Base-by-base conservation (phyloP, 2,797 vertebrate species). In the Psittacula echo region DNA sequence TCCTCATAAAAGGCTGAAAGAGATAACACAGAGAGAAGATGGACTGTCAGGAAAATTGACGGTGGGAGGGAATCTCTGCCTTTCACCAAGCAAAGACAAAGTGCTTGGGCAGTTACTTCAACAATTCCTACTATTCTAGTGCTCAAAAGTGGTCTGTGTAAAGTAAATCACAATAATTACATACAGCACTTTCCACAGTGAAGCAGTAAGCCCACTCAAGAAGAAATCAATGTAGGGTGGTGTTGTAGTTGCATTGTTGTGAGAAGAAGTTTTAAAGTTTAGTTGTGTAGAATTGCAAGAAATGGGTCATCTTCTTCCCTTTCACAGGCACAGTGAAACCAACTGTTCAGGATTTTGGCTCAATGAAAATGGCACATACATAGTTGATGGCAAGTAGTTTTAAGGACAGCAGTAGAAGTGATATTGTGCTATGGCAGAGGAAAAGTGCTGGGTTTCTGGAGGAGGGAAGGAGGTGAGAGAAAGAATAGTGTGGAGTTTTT, bases 1-100 rank as follows among this genome's bases (percentile, higher is more conserved):
- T 94, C 71, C 91, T 95, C 89, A 89, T 97, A 96, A 97, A 97
- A 96, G 83, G 41, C 83, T 93, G 91, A 95, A 97, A 89, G 92
- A 96, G 91, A 93, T 95, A 97, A 94, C 95, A 94, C 12, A 74
- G 73, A 41, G 77, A 94, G 96, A 93, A 95, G 95, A 95, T 93
- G 93, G 74, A n/a, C 80, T 97, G 94, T 93, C 97, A 96, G 79
- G 80, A 81, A 97, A 97, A 97, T 95, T 92, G 87, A 96, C 96
- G 84, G 61, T 88, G 74, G 60, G 82, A 93, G 91, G 89, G 85
- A 85, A 78, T 90, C 47, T 54, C 75, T 62, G 53, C 58, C 50
- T 94, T 96, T 90, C 87, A 68, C 45, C 27, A 45, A 82, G 88
- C 3, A 8, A 48, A 53, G 68, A 87, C 81, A 68, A 95, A 96